Percentiles rank a stretch among this genome's conserved stretches.
phyloP scores from a whole-genome alignment of 2,113 vertebrate genomes.

The Promerops cafer region DNA sequence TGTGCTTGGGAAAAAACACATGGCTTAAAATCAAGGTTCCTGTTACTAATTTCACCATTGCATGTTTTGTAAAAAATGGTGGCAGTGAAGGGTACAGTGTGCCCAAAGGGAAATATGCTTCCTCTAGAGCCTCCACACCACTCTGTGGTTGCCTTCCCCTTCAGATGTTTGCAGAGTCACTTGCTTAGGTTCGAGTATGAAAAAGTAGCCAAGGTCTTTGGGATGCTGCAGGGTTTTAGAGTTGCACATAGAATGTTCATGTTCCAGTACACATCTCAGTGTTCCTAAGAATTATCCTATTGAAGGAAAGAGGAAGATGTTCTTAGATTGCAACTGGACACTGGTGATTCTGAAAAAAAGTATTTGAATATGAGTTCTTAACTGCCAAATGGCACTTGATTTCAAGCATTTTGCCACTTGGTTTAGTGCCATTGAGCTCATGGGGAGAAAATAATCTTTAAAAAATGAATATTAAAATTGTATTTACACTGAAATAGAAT shows the following conservation, averaged over 20 bases:
- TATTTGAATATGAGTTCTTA: background rate
- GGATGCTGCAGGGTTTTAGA: background rate
- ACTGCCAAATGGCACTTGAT: background rate
- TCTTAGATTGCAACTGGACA: background rate
- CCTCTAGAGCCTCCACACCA: background rate
- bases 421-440: background rate
- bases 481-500: background rate
- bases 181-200: background rate
- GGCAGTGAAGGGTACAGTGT: background rate
- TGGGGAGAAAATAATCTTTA: constrained; percentile 15
- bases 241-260: background rate
- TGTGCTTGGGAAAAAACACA: background rate
- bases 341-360: background rate
- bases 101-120: background rate
- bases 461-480: background rate
- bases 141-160: background rate
- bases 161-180: background rate
- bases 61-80: background rate
- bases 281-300: background rate
- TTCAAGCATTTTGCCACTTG: background rate
- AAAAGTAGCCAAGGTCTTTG: background rate
- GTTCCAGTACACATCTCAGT: background rate
- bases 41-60: background rate
- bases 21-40: background rate
- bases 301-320: background rate